A percentile compares a stretch with the other conserved stretches of the same genome.
These are phyloP conservation scores for Athalia circularis DNA, from an alignment of 2,888 invertebrate genomes.

Conservation along the genomic window DNA sequence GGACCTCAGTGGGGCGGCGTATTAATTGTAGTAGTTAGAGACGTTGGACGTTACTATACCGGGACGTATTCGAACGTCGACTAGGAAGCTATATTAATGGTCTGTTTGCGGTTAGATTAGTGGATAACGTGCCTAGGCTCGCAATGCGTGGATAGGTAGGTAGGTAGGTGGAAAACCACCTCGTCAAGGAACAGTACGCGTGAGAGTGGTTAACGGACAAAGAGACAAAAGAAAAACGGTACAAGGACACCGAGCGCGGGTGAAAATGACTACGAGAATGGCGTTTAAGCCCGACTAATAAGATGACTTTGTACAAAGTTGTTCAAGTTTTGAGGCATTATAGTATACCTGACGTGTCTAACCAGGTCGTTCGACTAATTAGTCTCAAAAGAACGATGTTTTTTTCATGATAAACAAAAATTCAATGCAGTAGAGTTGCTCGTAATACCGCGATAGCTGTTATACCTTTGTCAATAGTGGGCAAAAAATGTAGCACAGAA, in stretches of 20 bases:
- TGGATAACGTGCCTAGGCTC: constrained; percentile 45
- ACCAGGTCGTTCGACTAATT: neutral
- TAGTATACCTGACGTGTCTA: constrained; percentile 5
- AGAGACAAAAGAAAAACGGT: constrained; percentile 42
- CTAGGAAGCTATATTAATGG: constrained; percentile 47
- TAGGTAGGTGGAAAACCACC: neutral
- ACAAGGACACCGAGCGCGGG: constrained; percentile 4
- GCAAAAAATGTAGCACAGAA: too few species aligned
- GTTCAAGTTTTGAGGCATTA: neutral
- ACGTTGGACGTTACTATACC: neutral
- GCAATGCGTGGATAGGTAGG: constrained; percentile 44
- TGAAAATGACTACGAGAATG: constrained; percentile 15
- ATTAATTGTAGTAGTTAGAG: constrained; percentile 41
- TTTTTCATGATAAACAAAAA: neutral
- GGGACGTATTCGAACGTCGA: constrained; percentile 39
- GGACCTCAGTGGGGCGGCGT: constrained; percentile 3
- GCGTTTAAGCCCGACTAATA: constrained; percentile 42
- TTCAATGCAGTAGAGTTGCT: too few species aligned
- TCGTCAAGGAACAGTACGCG: constrained; percentile 25
- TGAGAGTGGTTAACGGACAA: constrained; percentile 27
- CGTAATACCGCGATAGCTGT: too few species aligned
- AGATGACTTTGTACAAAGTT: constrained; percentile 41
- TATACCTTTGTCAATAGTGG: too few species aligned
- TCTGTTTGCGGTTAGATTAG: constrained; percentile 47
- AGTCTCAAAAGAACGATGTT: neutral